These are phyloP conservation scores for Encarsia formosa DNA, from an alignment of 2,888 invertebrate species.

Conservation along the genomic window DNA sequence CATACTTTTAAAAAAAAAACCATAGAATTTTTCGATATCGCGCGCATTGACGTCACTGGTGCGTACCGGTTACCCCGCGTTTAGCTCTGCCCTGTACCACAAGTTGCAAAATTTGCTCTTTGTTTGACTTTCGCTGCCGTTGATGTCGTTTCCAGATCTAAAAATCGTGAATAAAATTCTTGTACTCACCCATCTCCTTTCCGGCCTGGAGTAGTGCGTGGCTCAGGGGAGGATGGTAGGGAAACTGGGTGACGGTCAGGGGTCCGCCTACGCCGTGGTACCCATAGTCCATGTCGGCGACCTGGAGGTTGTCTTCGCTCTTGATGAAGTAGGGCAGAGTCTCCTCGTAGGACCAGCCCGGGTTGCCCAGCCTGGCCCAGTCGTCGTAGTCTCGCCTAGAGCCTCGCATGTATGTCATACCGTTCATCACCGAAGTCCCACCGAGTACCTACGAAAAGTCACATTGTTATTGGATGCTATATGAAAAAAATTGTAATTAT, in stretches of 20 bases:
- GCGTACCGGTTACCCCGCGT: no score
- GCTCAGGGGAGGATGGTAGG: conserved; percentile 81
- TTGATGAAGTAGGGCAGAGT: conserved; percentile 86
- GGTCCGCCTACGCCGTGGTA: conserved; percentile 77
- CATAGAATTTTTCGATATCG: no score
- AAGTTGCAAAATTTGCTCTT: no score
- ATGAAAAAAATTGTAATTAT: no score
- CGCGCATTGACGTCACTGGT: no score
- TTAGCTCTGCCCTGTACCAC: no score
- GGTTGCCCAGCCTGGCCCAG: conserved; percentile 82
- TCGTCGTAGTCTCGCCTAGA: conserved; percentile 81
- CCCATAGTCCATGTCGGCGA: conserved; percentile 69
- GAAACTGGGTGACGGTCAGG: conserved; percentile 74
- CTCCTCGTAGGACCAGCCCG: conserved; percentile 85
- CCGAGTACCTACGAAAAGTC: conserved; percentile 88
- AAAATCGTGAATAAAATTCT: not conserved
- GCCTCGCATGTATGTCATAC: conserved; percentile 94
- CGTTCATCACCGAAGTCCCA: conserved; percentile 90
- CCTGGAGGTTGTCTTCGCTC: conserved; percentile 74
- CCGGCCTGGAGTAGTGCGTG: conserved; percentile 74
- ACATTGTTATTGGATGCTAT: no score
- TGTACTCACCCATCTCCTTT: conserved; percentile 65
- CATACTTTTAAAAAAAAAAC: no score
- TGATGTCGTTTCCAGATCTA: no score
- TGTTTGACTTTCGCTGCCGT: no score